Evolutionary conservation across 2,113 vertebrate genomes (phyloP), one percentile per base, ranked within the genome.

Genomic region (Vimba vimba): DNA sequence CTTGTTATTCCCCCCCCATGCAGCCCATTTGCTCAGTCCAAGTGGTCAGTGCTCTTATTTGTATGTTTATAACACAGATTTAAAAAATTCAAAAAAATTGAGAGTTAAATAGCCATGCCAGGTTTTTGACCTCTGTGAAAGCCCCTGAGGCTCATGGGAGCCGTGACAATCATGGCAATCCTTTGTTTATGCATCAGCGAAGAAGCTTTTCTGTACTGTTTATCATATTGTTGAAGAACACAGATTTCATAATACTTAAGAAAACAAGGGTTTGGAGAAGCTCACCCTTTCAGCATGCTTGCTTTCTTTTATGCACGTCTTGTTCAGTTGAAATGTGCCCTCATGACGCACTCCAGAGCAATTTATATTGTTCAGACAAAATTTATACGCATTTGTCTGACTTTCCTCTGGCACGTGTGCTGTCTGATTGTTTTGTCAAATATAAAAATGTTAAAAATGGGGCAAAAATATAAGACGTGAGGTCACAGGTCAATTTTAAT

Each of bases 181-280:
- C 45, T 83, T 79, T 91, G 88, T 91, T 92, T 88, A 86, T 88
- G 83, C 86, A 87, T 87, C 86, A 84, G 36, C 17, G 33, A 62
- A 82, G 83, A 47, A 83, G 39, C 64, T 78, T 45, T 84, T 62
- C 45, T 87, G 68, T 82, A 66, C 69, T 88, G 84, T 92, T 90
- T 86, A 87, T 69, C 45, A 85, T 82, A 74, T 75, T 68, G 77
- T 57, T 85, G 52, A 84, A 85, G 84, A 69, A 88, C 86, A 86
- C 55, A 83, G 30, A 75, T 76, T 82, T 83, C 85, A 77, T 83
- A 50, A 79, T 83, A 64, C 64, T 90, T 43, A 43, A 66, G 68
- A 43, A 74, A 87, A 84, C 79, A 19, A 85, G 13, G 79, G 57
- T 75, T 83, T 85, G 79, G 68, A 82, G 57, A 69, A 69, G 62